These are phyloP conservation scores for Anabas testudineus DNA, from an alignment of 2,797 vertebrate species.

Conservation along the genomic window DNA sequence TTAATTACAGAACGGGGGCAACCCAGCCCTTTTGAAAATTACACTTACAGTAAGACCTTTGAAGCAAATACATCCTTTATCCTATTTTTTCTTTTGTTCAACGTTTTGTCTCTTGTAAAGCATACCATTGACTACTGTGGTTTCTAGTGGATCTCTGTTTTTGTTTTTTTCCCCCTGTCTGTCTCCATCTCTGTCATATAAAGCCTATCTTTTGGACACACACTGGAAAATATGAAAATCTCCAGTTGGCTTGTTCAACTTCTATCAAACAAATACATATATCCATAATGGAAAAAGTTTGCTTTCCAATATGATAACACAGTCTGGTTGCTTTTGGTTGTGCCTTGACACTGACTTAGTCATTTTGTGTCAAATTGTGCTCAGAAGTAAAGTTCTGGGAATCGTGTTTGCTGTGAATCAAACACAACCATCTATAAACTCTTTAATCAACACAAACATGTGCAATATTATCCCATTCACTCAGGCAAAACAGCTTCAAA, in stretches of 20 bases:
- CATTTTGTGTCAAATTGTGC: slow-evolving; percentile 19
- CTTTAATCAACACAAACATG: slow-evolving; percentile 63
- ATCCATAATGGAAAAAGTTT: not conserved
- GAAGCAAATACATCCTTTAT: slow-evolving; percentile 81
- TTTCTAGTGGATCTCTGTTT: slow-evolving; percentile 70
- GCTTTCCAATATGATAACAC: not conserved
- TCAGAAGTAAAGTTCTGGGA: slow-evolving; percentile 6
- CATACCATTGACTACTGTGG: slow-evolving; percentile 78
- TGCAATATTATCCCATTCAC: slow-evolving; percentile 49
- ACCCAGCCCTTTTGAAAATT: slow-evolving; percentile 83
- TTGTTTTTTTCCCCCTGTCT: slow-evolving; percentile 49
- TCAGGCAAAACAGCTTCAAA: slow-evolving; percentile 67
- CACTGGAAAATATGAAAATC: slow-evolving; percentile 31
- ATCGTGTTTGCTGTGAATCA: slow-evolving; percentile 22
- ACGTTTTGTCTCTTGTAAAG: slow-evolving; percentile 80
- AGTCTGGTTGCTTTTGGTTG: slow-evolving; percentile 6
- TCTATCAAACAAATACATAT: slow-evolving; percentile 7
- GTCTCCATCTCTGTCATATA: slow-evolving; percentile 69
- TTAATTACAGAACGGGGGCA: slow-evolving; percentile 85
- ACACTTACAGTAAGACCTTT: slow-evolving; percentile 84
- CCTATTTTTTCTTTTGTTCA: slow-evolving; percentile 80
- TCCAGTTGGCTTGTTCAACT: slow-evolving; percentile 3
- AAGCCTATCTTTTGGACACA: slow-evolving; percentile 49
- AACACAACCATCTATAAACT: slow-evolving; percentile 51
- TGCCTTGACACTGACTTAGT: slow-evolving; percentile 3